These are phyloP conservation scores for Monopis laevigella DNA, from an alignment of 2,888 invertebrate genomes.

Conservation along the genomic window DNA sequence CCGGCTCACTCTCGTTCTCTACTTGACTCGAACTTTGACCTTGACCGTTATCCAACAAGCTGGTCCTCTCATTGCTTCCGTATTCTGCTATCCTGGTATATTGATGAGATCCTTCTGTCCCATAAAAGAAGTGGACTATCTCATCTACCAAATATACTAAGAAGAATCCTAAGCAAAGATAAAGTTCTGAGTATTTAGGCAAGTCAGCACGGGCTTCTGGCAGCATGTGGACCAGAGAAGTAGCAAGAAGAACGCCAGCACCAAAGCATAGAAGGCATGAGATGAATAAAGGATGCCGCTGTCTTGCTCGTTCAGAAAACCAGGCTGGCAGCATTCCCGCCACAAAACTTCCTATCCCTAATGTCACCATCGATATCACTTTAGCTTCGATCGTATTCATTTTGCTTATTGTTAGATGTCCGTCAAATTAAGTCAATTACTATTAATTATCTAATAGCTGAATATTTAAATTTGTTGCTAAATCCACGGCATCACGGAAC, in stretches of 20 bases:
- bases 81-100: conserved; percentile 23
- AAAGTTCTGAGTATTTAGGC: conserved; percentile 69
- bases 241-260: conserved; percentile 81
- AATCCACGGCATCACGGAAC: conserved; percentile 2
- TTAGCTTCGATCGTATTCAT: conserved; percentile 69
- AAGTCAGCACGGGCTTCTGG: conserved; percentile 77
- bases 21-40: conserved; percentile 6
- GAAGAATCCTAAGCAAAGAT: conserved; percentile 76
- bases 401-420: conserved; percentile 19
- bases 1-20: conserved; percentile 33
- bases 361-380: conserved; percentile 69
- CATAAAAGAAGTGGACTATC: conserved; percentile 73
- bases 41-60: conserved; percentile 29
- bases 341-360: conserved; percentile 76
- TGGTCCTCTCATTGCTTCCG: conserved; percentile 36
- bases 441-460: too few relatives aligned
- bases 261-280: conserved; percentile 82
- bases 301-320: conserved; percentile 66
- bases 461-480: too few relatives aligned
- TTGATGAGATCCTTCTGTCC: conserved; percentile 25
- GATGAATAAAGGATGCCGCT: conserved; percentile 69
- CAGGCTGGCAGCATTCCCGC: conserved; percentile 76
- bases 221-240: conserved; percentile 80
- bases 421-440: too few relatives aligned
- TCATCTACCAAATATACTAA: conserved; percentile 78